phyloP scores from a whole-genome alignment of 2,113 vertebrate genomes.

The Astur gentilis region DNA sequence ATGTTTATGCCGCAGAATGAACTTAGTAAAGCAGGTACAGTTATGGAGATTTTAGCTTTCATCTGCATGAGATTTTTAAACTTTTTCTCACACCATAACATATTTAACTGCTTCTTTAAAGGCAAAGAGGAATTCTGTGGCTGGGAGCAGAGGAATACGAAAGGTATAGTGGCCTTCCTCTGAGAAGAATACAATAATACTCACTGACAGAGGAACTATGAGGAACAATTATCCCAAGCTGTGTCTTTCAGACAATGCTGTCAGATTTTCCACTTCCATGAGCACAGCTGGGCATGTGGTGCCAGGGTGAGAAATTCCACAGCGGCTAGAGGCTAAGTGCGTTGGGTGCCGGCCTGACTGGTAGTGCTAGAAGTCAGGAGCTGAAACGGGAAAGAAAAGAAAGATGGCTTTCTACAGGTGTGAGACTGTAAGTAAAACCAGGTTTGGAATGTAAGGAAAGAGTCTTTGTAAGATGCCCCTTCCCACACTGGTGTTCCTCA shows the following conservation, averaged over 20 bases:
- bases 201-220: slow-evolving; percentile 56
- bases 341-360: slow-evolving; percentile 27
- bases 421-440: not conserved
- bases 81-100: not conserved
- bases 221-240: slow-evolving; percentile 68
- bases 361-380: not conserved
- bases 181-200: slow-evolving; percentile 61
- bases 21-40: not conserved
- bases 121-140: not conserved
- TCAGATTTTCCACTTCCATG: slow-evolving; percentile 71
- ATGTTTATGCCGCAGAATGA: not conserved
- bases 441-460: not conserved
- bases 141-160: slow-evolving; percentile 14
- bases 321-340: slow-evolving; percentile 6
- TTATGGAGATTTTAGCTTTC: not conserved
- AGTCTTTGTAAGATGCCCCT: not conserved
- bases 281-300: slow-evolving; percentile 61
- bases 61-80: not conserved
- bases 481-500: not conserved
- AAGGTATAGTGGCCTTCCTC: slow-evolving; percentile 50
- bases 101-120: slow-evolving; percentile 29
- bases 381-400: not conserved
- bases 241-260: slow-evolving; percentile 71
- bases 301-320: slow-evolving; percentile 57
- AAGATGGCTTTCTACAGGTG: slow-evolving; percentile 1